Evolutionary conservation across 2,888 invertebrate genomes (phyloP).

Genomic region (Thera obeliscata): DNA sequence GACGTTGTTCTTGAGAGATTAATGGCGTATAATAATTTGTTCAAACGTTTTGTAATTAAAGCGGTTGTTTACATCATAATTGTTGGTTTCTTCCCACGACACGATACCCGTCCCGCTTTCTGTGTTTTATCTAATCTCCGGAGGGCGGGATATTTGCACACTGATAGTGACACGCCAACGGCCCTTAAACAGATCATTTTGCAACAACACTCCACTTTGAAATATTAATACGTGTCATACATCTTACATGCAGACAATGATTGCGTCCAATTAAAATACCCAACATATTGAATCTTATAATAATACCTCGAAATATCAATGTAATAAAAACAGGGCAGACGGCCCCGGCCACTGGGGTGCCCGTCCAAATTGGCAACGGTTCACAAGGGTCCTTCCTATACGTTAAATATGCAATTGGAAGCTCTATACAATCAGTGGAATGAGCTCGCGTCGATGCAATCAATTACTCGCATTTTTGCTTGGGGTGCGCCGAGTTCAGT

Average conservation of each 20-base stretch:
- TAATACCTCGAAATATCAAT: slow-evolving; percentile 52
- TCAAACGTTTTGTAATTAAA: slow-evolving; percentile 54
- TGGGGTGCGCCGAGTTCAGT: slow-evolving; percentile 63
- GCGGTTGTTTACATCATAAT: slow-evolving; percentile 51
- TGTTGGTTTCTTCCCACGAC: slow-evolving; percentile 63
- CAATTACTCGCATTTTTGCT: slow-evolving; percentile 78
- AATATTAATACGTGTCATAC: slow-evolving; percentile 13
- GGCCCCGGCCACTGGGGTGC: slow-evolving; percentile 56
- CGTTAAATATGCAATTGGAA: slow-evolving; percentile 82
- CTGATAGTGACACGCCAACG: slow-evolving; percentile 70
- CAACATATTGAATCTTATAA: slow-evolving; percentile 58
- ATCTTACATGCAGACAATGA: slow-evolving; percentile 14
- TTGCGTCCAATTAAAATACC: slow-evolving; percentile 16
- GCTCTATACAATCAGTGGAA: slow-evolving; percentile 79
- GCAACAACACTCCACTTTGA: slow-evolving; percentile 51
- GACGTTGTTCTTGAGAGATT: slow-evolving; percentile 48
- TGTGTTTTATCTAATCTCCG: slow-evolving; percentile 77
- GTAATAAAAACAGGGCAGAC: slow-evolving; percentile 68
- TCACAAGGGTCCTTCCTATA: slow-evolving; percentile 77
- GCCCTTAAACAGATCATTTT: slow-evolving; percentile 71
- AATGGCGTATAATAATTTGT: slow-evolving; percentile 49
- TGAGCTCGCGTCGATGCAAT: slow-evolving; percentile 78
- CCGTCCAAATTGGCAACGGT: slow-evolving; percentile 77
- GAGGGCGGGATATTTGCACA: slow-evolving; percentile 80
- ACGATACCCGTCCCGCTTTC: slow-evolving; percentile 62